Percentiles rank a stretch among this genome's conserved stretches.
Conservation (phyloP, 1,140 invertebrate genomes). For the Hypsibius dujardini region DNA sequence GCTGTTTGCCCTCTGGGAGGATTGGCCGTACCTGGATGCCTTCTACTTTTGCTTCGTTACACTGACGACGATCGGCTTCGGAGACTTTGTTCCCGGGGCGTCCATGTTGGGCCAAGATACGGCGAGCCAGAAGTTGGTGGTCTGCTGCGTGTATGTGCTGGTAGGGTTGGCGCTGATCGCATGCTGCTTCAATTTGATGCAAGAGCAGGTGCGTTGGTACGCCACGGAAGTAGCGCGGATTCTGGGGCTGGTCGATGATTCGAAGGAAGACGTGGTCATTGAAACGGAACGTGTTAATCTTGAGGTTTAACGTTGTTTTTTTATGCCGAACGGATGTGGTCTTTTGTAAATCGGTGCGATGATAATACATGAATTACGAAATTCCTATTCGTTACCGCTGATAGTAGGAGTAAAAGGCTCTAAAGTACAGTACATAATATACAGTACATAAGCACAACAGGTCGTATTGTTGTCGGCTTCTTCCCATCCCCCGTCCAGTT, state of each 20-base stretch:
- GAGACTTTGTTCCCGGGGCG: conserved; percentile 68
- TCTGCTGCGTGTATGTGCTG: conserved; percentile 65
- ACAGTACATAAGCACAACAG: too few relatives aligned
- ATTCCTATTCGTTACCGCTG: too few relatives aligned
- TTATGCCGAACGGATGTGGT: too few relatives aligned
- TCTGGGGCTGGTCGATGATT: not conserved
- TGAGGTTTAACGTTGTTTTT: too few relatives aligned
- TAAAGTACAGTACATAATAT: too few relatives aligned
- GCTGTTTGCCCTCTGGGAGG: conserved; percentile 62
- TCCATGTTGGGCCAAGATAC: conserved; percentile 40
- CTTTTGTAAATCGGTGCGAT: too few relatives aligned
- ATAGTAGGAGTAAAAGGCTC: too few relatives aligned
- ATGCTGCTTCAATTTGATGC: conserved; percentile 77
- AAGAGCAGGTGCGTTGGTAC: conserved; percentile 51
- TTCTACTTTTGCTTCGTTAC: conserved; percentile 75
- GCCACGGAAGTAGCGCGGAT: not conserved
- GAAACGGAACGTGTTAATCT: too few relatives aligned
- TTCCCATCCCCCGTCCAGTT: too few relatives aligned
- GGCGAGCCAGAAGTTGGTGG: conserved; percentile 59
- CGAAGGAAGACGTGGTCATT: not conserved
- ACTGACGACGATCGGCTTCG: conserved; percentile 68
- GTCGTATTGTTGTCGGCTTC: too few relatives aligned
- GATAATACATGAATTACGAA: too few relatives aligned
- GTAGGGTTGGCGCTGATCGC: conserved; percentile 71
- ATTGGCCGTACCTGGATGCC: conserved; percentile 65